Evolutionary conservation across 2,888 invertebrate genomes (phyloP), one percentile per base, ranked within the genome.

Genomic region (Acanthococcus lagerstroemiae): DNA sequence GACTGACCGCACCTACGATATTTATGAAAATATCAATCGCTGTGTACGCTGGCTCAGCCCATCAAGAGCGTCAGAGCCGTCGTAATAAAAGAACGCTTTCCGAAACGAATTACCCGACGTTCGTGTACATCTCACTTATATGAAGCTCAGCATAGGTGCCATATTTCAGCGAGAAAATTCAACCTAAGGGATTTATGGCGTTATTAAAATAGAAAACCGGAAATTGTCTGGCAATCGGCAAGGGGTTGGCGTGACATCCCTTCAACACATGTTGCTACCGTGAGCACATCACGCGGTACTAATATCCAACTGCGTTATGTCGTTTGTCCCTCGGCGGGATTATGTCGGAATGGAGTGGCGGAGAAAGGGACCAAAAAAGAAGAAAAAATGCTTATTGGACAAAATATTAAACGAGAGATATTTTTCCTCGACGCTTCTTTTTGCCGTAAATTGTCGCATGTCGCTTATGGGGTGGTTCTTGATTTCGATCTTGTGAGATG

Each of bases 171-270:
- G n/a, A n/a, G n/a, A n/a, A n/a, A n/a, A n/a, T n/a, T n/a, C n/a
- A n/a, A n/a, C n/a, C 44, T 58, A 58, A 58, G 48, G 58, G 58
- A 58, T 58, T 58, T 58, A 58, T 45, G 58, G 46, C 58, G 58
- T 58, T 58, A 58, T 58, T 58, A 58, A 58, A 58, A 58, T 46
- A 58, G 58, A 26, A 46, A 58, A 45, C 58, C 58, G 58, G 58
- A 58, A 58, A 58, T 58, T 58, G 58, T 58, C 58, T 58, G 58
- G 48, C 24, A 58, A 58, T 58, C 58, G 58, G 48, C 58, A 58
- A 58, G 58, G 58, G 58, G 58, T 58, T 58, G 58, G 46, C 48
- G 58, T 58, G 46, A 58, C 58, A 58, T 58, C 58, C 58, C 58
- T 58, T 58, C 58, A 58, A 58, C 58, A 58, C 58, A 58, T 58